A percentile compares a stretch with the other conserved stretches of the same genome.
phyloP scores from a whole-genome alignment of 2,888 invertebrate species.

The Odontocerum albicorne region DNA sequence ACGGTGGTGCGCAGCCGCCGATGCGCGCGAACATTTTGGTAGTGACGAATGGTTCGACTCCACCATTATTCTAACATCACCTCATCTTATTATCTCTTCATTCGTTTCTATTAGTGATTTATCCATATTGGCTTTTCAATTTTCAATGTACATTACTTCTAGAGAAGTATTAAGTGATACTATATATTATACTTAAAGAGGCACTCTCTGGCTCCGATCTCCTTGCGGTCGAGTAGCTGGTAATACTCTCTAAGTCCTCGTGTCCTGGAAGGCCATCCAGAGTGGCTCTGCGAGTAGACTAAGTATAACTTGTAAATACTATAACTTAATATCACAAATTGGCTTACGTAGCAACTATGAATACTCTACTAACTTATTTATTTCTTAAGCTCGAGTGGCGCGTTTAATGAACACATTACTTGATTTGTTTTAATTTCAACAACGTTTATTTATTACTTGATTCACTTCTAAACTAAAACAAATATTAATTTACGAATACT shows the following conservation, averaged over 20 bases:
- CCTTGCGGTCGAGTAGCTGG: too few relatives aligned
- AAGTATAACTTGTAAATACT: constrained; percentile 2
- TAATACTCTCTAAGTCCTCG: too few relatives aligned
- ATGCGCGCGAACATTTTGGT: constrained; percentile 35
- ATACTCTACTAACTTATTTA: constrained; percentile 2
- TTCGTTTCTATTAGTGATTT: background rate
- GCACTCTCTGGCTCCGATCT: too few relatives aligned
- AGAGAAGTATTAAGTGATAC: too few relatives aligned
- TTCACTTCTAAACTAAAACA: constrained; percentile 5
- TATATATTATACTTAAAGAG: too few relatives aligned
- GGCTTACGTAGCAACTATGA: constrained; percentile 1
- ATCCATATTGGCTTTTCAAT: background rate
- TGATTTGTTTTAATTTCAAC: constrained; percentile 3
- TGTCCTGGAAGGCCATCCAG: too few relatives aligned
- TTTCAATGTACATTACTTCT: background rate
- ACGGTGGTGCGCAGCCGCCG: constrained; percentile 32
- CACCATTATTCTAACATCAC: constrained; percentile 36
- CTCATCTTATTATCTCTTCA: constrained; percentile 9
- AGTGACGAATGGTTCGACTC: constrained; percentile 36
- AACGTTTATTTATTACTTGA: background rate
- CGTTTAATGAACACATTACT: constrained; percentile 27
- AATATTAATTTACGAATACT: background rate
- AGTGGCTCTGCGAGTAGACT: too few relatives aligned
- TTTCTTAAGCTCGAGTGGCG: constrained; percentile 23
- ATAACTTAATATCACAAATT: constrained; percentile 22